Conservation (phyloP, 2,888 invertebrate genomes). For the Leptogaster cylindrica region DNA sequence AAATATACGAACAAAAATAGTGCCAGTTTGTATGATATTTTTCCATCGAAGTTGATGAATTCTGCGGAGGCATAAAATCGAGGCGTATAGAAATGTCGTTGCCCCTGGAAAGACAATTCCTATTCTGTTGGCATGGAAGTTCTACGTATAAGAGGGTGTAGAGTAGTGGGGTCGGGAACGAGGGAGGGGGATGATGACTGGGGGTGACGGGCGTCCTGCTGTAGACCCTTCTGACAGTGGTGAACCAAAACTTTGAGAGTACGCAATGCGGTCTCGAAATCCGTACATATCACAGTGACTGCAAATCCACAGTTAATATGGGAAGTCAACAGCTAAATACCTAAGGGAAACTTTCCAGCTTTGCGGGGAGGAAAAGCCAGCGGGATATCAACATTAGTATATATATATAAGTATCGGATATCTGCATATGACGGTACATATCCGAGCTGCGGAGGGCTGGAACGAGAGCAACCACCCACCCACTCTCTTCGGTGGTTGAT, state of each 20-base stretch:
- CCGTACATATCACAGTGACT: background rate
- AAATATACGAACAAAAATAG: too few relatives aligned
- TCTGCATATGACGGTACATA: conserved; percentile 8
- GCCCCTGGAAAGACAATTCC: background rate
- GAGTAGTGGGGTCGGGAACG: background rate
- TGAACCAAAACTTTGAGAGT: background rate
- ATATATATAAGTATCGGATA: conserved; percentile 23
- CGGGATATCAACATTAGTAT: background rate
- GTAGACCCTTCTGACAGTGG: background rate
- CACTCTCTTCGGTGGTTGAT: background rate
- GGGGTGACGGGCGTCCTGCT: background rate
- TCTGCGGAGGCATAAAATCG: background rate
- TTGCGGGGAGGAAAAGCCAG: conserved; percentile 4
- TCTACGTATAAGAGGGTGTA: background rate
- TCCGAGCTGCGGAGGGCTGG: background rate
- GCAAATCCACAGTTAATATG: conserved; percentile 21
- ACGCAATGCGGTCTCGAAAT: conserved; percentile 30
- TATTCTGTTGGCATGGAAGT: background rate
- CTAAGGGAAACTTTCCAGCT: conserved; percentile 21
- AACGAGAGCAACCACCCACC: background rate
- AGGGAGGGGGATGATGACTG: background rate
- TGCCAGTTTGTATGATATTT: too few relatives aligned
- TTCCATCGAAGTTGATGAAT: conserved; percentile 29
- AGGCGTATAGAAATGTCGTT: conserved; percentile 4
- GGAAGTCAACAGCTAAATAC: conserved; percentile 33